Evolutionary conservation across 1,140 invertebrate species (phyloP), one percentile per base, ranked within the genome.

Genomic region (Aethina tumida): DNA sequence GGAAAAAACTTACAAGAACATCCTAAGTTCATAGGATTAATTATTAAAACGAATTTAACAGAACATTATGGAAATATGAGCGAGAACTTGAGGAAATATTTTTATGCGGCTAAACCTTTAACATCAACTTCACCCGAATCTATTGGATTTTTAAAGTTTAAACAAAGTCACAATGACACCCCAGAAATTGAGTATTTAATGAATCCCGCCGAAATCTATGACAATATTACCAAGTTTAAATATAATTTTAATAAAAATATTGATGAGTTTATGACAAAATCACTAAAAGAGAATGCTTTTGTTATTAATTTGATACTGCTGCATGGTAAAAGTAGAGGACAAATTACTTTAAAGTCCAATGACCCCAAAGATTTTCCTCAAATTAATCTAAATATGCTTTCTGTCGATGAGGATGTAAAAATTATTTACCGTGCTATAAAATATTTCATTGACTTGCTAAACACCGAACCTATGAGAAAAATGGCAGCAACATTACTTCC

Each of bases 1-100:
- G 85, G 85, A 0, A 68, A 74, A 49, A 84, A 87, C 56, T 60
- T 88, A 13, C 79, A 80, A 62, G 82, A 85, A 49, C 82, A 85
- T 58, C 79, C 83, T 16, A 76, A 79, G 0, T 73, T 82, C 0
- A 3, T 44, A 6, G 14, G 34, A 8, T 16, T 47, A 0, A 59
- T 71, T 0, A 68, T 64, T 25, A 62, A 22, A 35, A 41, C 45
- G 5, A 53, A 45, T 29, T 20, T 20, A 4, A 31, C 26, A 6
- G 28, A 21, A 8, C 25, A 14, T 10, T 17, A 31, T 13, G 26
- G 19, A 19, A 21, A 29, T 8, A 15, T 47, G n/a, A 16, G 35
- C 13, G 31, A 42, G 14, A 21, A 25, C 7, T 14, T 53, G 8
- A 9, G 34, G 19, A n/a, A 39, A n/a, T 51, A 48, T 33, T n/a